A percentile compares a stretch with the other conserved stretches of the same genome.
These are phyloP conservation scores for Calcarius lapponicus DNA, from an alignment of 2,797 vertebrate species.

Conservation along the genomic window DNA sequence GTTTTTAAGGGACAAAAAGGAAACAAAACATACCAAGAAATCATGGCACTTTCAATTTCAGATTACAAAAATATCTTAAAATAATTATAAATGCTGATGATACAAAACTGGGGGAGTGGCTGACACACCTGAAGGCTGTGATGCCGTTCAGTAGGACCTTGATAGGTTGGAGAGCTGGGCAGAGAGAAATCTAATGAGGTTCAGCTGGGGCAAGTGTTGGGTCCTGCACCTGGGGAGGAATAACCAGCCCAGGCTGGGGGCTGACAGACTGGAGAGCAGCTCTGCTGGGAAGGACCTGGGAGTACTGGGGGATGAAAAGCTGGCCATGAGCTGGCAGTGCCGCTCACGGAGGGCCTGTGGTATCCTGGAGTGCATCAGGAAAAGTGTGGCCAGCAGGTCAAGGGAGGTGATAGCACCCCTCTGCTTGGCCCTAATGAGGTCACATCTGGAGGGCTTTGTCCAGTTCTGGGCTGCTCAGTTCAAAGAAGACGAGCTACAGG, in stretches of 20 bases:
- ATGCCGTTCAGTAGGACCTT: accelerated
- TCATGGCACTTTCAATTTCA: not conserved
- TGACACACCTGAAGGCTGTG: not conserved
- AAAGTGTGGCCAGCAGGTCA: not conserved
- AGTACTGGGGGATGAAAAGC: not conserved
- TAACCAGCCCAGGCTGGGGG: not conserved
- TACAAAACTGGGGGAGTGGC: not conserved
- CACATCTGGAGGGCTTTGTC: not conserved
- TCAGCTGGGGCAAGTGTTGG: not conserved
- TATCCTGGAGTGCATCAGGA: not conserved
- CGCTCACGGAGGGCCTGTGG: not conserved
- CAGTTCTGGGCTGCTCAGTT: not conserved
- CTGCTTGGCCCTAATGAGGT: not conserved
- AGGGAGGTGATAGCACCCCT: not conserved
- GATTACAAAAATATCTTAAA: not conserved
- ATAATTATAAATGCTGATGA: not conserved
- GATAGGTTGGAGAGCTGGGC: not conserved
- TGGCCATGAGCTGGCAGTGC: not conserved
- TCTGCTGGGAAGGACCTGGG: not conserved
- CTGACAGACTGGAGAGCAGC: not conserved
- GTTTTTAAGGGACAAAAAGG: not conserved
- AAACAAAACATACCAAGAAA: not conserved
- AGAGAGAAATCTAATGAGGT: not conserved
- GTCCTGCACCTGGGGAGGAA: not conserved
- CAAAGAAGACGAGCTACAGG: accelerated